Percentiles rank a stretch among this genome's conserved stretches.
phyloP scores from a whole-genome alignment of 2,113 vertebrate species.

The Cryptomyrus ogoouensis region DNA sequence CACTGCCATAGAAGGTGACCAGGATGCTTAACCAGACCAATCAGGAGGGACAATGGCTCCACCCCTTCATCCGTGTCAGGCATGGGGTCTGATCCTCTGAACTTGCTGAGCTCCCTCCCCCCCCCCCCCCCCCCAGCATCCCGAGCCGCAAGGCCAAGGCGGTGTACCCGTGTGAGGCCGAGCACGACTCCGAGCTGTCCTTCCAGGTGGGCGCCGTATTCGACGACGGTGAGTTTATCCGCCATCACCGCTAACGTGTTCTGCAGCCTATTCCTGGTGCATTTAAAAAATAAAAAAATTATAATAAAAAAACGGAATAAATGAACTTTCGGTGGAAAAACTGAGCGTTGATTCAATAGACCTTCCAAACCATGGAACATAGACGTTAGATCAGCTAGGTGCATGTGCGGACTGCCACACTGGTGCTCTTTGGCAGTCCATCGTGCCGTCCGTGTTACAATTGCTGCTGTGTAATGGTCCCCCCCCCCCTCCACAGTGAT shows the following conservation, averaged over 20 bases:
- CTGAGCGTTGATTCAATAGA: neutral
- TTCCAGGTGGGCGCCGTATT: conserved; percentile 93
- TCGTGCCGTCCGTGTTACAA: conserved; percentile 19
- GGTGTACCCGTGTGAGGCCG: conserved; percentile 90
- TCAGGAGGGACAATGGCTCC: neutral
- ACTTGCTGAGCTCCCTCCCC: conserved; percentile 54
- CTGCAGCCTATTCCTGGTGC: neutral
- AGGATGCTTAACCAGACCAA: neutral
- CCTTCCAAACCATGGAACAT: neutral
- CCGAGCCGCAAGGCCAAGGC: conserved; percentile 80
- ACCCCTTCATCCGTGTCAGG: neutral
- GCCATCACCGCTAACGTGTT: conserved; percentile 46
- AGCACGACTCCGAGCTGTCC: conserved; percentile 91
- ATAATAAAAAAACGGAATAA: neutral
- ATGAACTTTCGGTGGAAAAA: neutral
- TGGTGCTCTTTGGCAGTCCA: neutral
- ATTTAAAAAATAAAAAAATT: neutral
- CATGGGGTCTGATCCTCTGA: conserved; percentile 23
- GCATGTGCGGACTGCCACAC: neutral
- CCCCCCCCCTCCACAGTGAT: conserved; percentile 48
- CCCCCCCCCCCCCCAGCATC: conserved; percentile 69
- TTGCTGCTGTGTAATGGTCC: conserved; percentile 9
- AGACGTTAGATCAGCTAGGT: neutral
- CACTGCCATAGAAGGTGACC: neutral
- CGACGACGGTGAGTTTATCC: conserved; percentile 81